Evolutionary conservation across 1,140 invertebrate species (phyloP).

Genomic region (Eciton burchellii): DNA sequence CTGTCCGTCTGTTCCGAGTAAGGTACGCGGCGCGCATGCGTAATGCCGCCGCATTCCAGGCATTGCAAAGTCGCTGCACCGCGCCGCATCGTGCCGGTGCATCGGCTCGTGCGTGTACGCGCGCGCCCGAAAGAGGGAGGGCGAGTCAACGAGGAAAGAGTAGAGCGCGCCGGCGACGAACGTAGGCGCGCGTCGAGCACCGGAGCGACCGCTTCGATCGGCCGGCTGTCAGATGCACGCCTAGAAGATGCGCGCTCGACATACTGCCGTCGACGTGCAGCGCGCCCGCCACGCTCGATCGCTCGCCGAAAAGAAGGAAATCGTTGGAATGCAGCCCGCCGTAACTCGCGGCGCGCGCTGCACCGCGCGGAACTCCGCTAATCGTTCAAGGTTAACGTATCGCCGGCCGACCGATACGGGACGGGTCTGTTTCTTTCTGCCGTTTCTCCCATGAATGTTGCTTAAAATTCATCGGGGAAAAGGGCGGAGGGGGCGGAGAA

Average conservation of each 20-base stretch:
- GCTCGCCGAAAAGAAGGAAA: conserved; percentile 36
- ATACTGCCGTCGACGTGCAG: conserved; percentile 3
- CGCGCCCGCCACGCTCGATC: not conserved
- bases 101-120: conserved; percentile 63
- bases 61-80: conserved; percentile 81
- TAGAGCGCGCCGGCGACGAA: conserved; percentile 46
- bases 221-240: conserved; percentile 35
- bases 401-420: not conserved
- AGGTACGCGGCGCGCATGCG: conserved; percentile 84
- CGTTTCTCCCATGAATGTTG: not conserved
- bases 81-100: conserved; percentile 71
- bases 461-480: conserved; percentile 1
- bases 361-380: not conserved
- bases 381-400: conserved; percentile 47
- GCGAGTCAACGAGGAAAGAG: conserved; percentile 30
- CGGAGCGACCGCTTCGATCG: conserved; percentile 20
- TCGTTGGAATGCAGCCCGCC: conserved; percentile 16
- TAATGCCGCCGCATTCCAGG: conserved; percentile 84
- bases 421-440: no score
- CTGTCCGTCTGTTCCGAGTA: conserved; percentile 82
- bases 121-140: conserved; percentile 49
- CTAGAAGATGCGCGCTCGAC: conserved; percentile 34
- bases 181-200: conserved; percentile 44
- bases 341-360: not conserved
- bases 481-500: no score